Evolutionary conservation across 2,113 vertebrate genomes (phyloP), one percentile per base, ranked within the genome.

Genomic region (Oryctolagus cuniculus): DNA sequence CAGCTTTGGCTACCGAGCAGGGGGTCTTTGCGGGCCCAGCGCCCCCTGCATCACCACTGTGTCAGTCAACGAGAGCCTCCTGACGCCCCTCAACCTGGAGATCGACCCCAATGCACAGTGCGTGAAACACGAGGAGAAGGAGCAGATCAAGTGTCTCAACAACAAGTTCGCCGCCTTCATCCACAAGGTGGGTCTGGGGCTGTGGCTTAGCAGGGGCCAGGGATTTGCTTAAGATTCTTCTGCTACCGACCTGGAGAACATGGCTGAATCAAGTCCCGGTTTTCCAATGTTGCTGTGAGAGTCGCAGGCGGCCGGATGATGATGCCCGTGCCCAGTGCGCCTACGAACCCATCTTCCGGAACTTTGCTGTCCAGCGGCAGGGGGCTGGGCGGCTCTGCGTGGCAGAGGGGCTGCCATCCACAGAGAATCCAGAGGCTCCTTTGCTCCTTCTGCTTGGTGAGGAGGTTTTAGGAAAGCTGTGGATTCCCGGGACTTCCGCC

Each of bases 131-230:
- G 94, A 98, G 73, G 99, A 99, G 97, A 99, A 99, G 97, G 96
- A 99, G 49, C 98, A 99, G 93, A 98, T 99, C 97, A 98, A 99
- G 25, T 96, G 97, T 51, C 98, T 99, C 34, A 99, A 99, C 93
- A 98, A 99, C 98, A 98, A 97, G 92, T 99, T 99, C 0, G 95
- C 98, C 36, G 95, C 96, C 29, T 95, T 99, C 96, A 99, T 98
- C 19, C 97, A 98, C 66, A 98, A 98, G 98, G 99, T 99, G 61
- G 96, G 97, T 82, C 78, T 38, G 36, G 66, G n/a, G 51, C 21
- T 49, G 36, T 3, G 69, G 63, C 74, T 58, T 51, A 75, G 66
- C 83, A 84, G 17, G 31, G 9, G 6, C 24, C 13, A 24, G 61
- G 61, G n/a, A 11, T 25, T 63, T 51, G 13, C 29, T 24, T 95